A percentile compares a stretch with the other conserved stretches of the same genome.
phyloP scores from a whole-genome alignment of 2,797 vertebrate genomes.

The Nyctalus aviator region DNA sequence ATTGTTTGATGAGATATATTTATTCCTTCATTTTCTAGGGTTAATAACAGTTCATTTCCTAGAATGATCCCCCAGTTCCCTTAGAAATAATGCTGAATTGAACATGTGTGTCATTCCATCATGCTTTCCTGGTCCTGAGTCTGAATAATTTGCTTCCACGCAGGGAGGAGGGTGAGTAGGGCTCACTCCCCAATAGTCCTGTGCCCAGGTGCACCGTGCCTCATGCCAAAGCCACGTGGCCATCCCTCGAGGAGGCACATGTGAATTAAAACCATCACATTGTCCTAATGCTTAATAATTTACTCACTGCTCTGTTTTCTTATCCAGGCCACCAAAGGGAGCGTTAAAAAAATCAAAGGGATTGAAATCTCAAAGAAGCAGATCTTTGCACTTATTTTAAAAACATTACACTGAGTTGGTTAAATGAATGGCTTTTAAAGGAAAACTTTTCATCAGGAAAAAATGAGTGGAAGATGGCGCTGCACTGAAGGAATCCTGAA shows the following conservation, averaged over 20 bases:
- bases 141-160: slow-evolving; percentile 58
- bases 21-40: slow-evolving; percentile 55
- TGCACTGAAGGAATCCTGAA: neutral
- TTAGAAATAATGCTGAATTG: slow-evolving; percentile 62
- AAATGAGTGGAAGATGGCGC: neutral
- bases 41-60: slow-evolving; percentile 59
- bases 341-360: slow-evolving; percentile 28
- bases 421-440: slow-evolving; percentile 52
- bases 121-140: slow-evolving; percentile 51
- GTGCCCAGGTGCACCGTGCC: slow-evolving; percentile 36
- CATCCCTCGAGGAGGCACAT: slow-evolving; percentile 11
- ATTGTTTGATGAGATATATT: slow-evolving; percentile 55
- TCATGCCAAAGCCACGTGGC: slow-evolving; percentile 28
- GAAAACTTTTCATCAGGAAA: slow-evolving; percentile 19
- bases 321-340: slow-evolving; percentile 53
- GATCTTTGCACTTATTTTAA: slow-evolving; percentile 37
- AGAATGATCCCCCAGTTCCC: slow-evolving; percentile 49
- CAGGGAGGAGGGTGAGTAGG: slow-evolving; percentile 22
- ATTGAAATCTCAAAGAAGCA: slow-evolving; percentile 47
- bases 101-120: slow-evolving; percentile 60
- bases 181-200: slow-evolving; percentile 41
- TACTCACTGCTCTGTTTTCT: slow-evolving; percentile 56
- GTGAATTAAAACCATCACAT: slow-evolving; percentile 55
- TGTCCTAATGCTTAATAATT: slow-evolving; percentile 67
- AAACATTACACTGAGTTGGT: slow-evolving; percentile 36